Conservation (phyloP, 1,140 invertebrate genomes). For the Diplogasteroides magnus region DNA sequence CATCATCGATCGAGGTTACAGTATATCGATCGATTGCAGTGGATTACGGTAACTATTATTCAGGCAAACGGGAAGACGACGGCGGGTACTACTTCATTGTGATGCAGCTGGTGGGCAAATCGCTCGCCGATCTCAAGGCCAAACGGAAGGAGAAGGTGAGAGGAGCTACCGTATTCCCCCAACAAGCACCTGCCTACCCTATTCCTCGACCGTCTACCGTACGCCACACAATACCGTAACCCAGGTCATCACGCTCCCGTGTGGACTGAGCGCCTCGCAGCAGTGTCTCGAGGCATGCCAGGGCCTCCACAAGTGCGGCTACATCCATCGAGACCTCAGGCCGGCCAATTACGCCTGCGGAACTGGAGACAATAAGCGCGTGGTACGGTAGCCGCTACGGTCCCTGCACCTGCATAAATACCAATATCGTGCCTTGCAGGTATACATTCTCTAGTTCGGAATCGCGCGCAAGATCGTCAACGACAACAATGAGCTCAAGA, state of each 20-base stretch:
- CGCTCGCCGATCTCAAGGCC: slow-evolving; percentile 23
- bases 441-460: neutral
- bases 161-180: neutral
- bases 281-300: slow-evolving; percentile 40
- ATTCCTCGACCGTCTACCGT: slow-evolving; percentile 5
- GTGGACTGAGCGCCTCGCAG: slow-evolving; percentile 26
- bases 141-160: slow-evolving; percentile 2
- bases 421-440: neutral
- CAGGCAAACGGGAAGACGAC: slow-evolving; percentile 21
- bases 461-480: neutral
- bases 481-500: neutral
- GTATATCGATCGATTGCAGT: neutral
- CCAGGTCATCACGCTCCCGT: slow-evolving; percentile 32
- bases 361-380: neutral
- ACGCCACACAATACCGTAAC: neutral
- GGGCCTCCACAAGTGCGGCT: slow-evolving; percentile 36
- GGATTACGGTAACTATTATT: neutral
- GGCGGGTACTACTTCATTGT: slow-evolving; percentile 27
- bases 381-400: neutral
- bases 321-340: slow-evolving; percentile 40
- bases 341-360: slow-evolving; percentile 14
- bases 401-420: neutral
- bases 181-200: no score
- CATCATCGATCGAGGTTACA: slow-evolving; percentile 26
- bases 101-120: slow-evolving; percentile 27